Evolutionary conservation across 2,797 vertebrate species (phyloP), one percentile per base, ranked within the genome.

Genomic region (Argentina silus): DNA sequence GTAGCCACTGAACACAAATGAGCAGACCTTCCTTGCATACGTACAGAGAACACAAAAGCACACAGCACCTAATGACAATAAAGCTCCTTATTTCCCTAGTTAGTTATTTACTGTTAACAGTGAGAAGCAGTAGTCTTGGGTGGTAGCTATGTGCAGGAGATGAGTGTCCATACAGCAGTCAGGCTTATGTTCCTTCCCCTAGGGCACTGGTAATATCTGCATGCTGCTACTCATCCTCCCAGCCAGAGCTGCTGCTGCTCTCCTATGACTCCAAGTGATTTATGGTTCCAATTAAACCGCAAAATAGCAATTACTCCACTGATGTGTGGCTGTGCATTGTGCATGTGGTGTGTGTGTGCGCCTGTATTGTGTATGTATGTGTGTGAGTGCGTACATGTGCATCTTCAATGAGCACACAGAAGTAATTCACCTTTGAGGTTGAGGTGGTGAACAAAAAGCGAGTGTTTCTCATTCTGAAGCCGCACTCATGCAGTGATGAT

Each of bases 211-310:
- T 62, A 45, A 70, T 14, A 19, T 45, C 71, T n/a, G n/a, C n/a
- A n/a, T n/a, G 27, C 60, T 9, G 51, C 9, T 42, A 43, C 21
- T 42, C 53, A 50, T 65, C 75, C 65, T 36, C 9, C 2, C 42
- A n/a, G 42, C 42, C 61, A 36, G 6, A 14, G 27, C 62, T 47
- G 17, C 43, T 45, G 59, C 63, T 14, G 47, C 55, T 61, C 65
- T 67, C 17, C 19, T 21, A 56, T 67, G 70, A 23, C 61, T 63
- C 45, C 66, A 6, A 7, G 51, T 60, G 67, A 78, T 76, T 78
- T 78, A 81, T 78, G 76, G 42, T 23, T 42, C 68, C 56, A 79
- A 73, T 74, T 78, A 76, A 70, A 66, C 59, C 8, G 55, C 66
- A 67, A 69, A 60, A 78, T 53, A 62, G 80, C 74, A 79, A 78